These are phyloP conservation scores for Pemphigus obesinymphae DNA, from an alignment of 1,140 invertebrate genomes.

Conservation along the genomic window DNA sequence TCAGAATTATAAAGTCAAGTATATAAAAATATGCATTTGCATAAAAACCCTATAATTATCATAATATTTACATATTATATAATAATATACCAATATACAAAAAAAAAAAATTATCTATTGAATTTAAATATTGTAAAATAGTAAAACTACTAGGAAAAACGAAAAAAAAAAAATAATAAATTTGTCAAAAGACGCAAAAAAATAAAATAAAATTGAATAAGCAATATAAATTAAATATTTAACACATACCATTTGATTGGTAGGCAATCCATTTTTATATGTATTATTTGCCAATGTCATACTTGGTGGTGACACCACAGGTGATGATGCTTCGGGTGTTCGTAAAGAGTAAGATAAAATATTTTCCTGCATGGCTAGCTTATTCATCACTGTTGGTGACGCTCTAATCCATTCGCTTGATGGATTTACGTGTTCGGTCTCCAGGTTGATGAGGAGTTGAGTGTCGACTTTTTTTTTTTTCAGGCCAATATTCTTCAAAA, in stretches of 20 bases:
- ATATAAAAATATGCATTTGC: too few species aligned
- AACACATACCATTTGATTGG: slow-evolving; percentile 26
- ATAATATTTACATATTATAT: too few species aligned
- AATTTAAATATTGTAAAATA: too few species aligned
- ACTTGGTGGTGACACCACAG: background rate
- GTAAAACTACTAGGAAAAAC: too few species aligned
- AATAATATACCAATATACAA: too few species aligned
- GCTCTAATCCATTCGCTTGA: slow-evolving; percentile 44
- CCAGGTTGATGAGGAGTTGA: slow-evolving; percentile 60
- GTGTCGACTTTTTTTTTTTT: slow-evolving; percentile 75
- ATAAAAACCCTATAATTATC: too few species aligned
- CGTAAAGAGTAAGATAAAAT: background rate
- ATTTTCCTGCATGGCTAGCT: slow-evolving; percentile 20
- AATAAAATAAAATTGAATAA: background rate
- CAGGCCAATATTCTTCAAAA: slow-evolving; percentile 88
- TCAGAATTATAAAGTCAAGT: too few species aligned
- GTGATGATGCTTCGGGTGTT: background rate
- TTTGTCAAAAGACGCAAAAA: background rate
- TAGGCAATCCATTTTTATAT: slow-evolving; percentile 7
- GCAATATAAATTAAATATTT: background rate
- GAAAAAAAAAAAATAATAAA: too few species aligned
- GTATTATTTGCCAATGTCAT: background rate
- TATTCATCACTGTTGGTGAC: slow-evolving; percentile 41
- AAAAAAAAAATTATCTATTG: too few species aligned
- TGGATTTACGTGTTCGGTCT: slow-evolving; percentile 15